Evolutionary conservation across 2,797 vertebrate genomes (phyloP), one percentile per base, ranked within the genome.

Genomic region (Danio aesculapii): DNA sequence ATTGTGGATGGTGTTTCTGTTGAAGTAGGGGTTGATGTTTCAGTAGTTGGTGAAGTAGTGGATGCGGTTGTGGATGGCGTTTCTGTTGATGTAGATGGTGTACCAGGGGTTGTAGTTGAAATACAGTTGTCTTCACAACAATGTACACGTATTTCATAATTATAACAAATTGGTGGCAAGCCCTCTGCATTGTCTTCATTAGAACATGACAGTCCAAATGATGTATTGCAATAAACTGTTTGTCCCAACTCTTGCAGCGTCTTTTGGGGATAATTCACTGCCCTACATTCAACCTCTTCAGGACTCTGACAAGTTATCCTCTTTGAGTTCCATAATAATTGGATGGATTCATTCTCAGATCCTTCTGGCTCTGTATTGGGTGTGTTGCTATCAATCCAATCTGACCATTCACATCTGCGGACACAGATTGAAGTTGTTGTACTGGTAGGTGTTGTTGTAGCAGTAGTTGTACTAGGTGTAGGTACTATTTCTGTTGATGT

Each of bases 121-220:
- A 81, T 68, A 8, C 69, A 72, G 0, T 0, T 13, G 10, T 90
- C 0, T 47, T 8, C 16, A 64, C 95, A 97, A 77, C 95, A 96
- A 13, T 72, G 68, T 0, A 95, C 59, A 81, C 85, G 88, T 21
- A 97, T 93, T 91, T 97, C 90, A 14, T 95, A 97, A 66, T 97
- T 93, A 5, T 77, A 19, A 81, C 96, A 97, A 0, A 4, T 43
- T 69, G 0, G 69, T 84, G 2, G 90, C 77, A 0, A 0, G 82
- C 88, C 77, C 0, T 88, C 70, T 59, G 46, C 66, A 85, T 96
- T 95, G 49, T 84, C 75, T 61, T 69, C 7, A 49, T 78, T 78
- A 17, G 76, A 78, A 77, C 96, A 97, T 46, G 77, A 66, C 8
- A 97, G 87, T 1, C 96, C 96, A 47, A 14, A 6, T 0, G 0